These are phyloP conservation scores for Metaphire vulgaris DNA, from an alignment of 1,140 invertebrate species.

Conservation along the genomic window DNA sequence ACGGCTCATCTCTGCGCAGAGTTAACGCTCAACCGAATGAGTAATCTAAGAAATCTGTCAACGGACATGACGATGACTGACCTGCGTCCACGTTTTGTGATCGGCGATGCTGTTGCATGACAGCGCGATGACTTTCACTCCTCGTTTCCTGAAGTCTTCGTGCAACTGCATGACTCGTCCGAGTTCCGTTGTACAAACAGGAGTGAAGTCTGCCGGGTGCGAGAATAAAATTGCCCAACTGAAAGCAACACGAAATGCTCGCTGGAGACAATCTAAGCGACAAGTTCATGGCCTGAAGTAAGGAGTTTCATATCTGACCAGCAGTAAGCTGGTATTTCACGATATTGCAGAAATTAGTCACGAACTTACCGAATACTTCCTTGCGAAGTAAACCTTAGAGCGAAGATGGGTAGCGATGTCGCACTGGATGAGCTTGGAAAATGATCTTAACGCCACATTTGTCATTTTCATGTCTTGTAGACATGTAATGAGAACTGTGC, in stretches of 20 bases:
- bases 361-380: no score
- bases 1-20: no score
- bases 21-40: not conserved
- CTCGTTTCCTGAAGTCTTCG: constrained; percentile 71
- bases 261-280: not conserved
- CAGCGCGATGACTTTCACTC: constrained; percentile 82
- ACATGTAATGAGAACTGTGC: no score
- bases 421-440: not conserved
- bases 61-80: constrained; percentile 39
- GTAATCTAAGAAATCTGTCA: not conserved
- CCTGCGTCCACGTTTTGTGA: constrained; percentile 75
- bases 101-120: constrained; percentile 80
- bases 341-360: not conserved
- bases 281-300: no score
- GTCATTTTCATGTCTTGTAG: no score
- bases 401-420: not conserved
- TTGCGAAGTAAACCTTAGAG: not conserved
- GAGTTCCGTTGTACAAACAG: constrained; percentile 90
- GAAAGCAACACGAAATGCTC: constrained; percentile 35
- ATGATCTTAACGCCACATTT: no score
- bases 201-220: constrained; percentile 87
- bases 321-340: not conserved
- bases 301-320: no score
- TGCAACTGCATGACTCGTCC: constrained; percentile 68
- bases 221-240: constrained; percentile 83